Evolutionary conservation across 2,888 invertebrate species (phyloP), one percentile per base, ranked within the genome.

Genomic region (Drosophila bunnanda): DNA sequence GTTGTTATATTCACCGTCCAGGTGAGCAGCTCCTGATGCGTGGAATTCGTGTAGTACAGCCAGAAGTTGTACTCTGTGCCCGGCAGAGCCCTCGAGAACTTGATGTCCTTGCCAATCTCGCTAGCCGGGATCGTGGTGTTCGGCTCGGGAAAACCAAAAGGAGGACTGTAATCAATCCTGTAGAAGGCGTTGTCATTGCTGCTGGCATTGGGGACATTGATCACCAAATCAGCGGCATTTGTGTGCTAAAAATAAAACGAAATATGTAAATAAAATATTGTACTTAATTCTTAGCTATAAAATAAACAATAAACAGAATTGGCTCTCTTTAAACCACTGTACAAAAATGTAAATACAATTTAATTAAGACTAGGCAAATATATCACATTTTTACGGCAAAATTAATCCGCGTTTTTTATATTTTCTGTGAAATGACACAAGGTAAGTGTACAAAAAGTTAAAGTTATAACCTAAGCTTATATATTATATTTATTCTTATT

Each of bases 1-100:
- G 98, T 98, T 41, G 96, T 97, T 88, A 98, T 97, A 77, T 97
- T 96, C 69, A 97, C 97, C 70, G 97, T 97, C 97, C 98, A 98
- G 36, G 97, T 97, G 76, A 97, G 94, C 92, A 96, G 95, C 92
- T 97, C 97, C 54, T 95, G 95, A 81, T 96, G 94, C 28, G 97
- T 96, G 57, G 95, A 95, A 91, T 98, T 98, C 77, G 97, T 96
- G 92, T 97, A 98, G 93, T 97, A 98, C 56, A 98, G 94, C 95
- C 96, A 96, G 93, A 98, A 98, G 92, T 97, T 96, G 92, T 98
- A 98, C 91, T 96, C 96, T 79, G 97, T 98, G 80, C 98, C 98
- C 15, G 98, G 97, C 77, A 97, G 94, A 1, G 96, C 97, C 83
- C 95, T 94, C 56, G 96, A 96, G 93, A 97, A 97, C 92, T 96